Base-by-base conservation (phyloP, 2,113 vertebrate species). In the Ondatra zibethicus region DNA sequence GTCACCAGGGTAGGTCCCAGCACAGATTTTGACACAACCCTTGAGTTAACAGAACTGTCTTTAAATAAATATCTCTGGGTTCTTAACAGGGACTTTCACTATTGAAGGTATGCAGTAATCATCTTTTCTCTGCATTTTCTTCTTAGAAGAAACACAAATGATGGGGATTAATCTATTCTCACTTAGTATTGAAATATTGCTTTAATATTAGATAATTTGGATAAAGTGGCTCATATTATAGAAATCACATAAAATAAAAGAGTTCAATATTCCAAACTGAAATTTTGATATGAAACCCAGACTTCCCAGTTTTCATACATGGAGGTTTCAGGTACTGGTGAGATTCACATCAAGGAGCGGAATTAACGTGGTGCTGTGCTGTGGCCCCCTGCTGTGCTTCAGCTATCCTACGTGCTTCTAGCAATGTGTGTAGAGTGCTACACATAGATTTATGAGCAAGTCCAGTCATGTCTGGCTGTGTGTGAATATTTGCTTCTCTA, bases 71-170 rank as follows among this genome's bases (percentile, higher is more conserved):
- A 36, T 66, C 31, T 27, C 2, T 95, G 36, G 39, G n/a, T 11
- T 85, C 70, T 70, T 95, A 80, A 88, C 14, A 42, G 45, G 19
- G 8, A 68, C 39, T 39, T 3, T 27, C 61, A 58, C 7, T 63
- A n/a, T 31, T 80, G 52, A 58, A 31, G n/a, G 47, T 58, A 21
- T 65, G 33, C n/a, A 47, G 29, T 9, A 82, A n/a, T 63, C 17
- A 66, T 13, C 3, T 72, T 76, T 96, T 90, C 47, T 92, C 1
- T 61, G 77, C 2, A 39, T 7, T 27, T 91, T 88, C 90, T 80
- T 31, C 89, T 89, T 90, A 80, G 92, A 84, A 95, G 45, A 95
- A 85, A 86, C 12, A 72, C 14, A 91, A 80, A 88, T n/a, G 29
- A 72, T 45, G 68, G 70, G 42, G 86, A 63, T 29, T 25, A n/a